Evolutionary conservation across 2,113 vertebrate genomes (phyloP), one percentile per base, ranked within the genome.

Genomic region (Onychostoma macrolepis): DNA sequence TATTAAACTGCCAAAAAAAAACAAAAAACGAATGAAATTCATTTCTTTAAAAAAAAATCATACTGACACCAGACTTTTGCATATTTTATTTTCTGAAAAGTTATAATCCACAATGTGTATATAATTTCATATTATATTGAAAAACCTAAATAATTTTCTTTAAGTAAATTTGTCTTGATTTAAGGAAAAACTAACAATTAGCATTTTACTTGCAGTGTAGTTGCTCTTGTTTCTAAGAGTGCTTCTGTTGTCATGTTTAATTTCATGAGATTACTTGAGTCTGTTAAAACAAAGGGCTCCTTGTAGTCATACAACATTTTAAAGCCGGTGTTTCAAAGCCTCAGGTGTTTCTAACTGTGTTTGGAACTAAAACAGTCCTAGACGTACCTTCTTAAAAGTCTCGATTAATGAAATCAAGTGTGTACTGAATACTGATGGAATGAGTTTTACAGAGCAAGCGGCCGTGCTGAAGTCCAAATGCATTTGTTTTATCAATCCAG

Each of bases 361-460:
- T 36, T 79, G 10, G 24, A 38, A 17, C 50, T 38, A 21, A 33
- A 78, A 53, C 26, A 19, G 45, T 15, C 74, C 13, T 38, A 36
- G 69, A 79, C 17, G 2, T 33, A 4, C 30, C 48, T 33, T 33
- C 21, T 38, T 58, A 61, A 79, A 12, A n/a, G 2, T 19, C 56
- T 81, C 6, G 58, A 45, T 65, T 26, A 63, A 80, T 80, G 33
- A 80, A 80, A 80, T 80, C 3, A 43, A 81, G 58, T 26, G 58
- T 65, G 4, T 81, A n/a, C 36, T 65, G 21, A 65, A 58, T 61
- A 21, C 58, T 65, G n/a, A 65, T 81, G 79, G 79, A 65, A 65
- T 65, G 15, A 81, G 9, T 4, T 81, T 81, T 81, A 45, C 58
- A 45, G 58, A 65, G 79, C 6, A 43, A 65, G 38, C 36, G 10